Evolutionary conservation across 2,113 vertebrate genomes (phyloP).

Genomic region (Nesoenas mayeri): DNA sequence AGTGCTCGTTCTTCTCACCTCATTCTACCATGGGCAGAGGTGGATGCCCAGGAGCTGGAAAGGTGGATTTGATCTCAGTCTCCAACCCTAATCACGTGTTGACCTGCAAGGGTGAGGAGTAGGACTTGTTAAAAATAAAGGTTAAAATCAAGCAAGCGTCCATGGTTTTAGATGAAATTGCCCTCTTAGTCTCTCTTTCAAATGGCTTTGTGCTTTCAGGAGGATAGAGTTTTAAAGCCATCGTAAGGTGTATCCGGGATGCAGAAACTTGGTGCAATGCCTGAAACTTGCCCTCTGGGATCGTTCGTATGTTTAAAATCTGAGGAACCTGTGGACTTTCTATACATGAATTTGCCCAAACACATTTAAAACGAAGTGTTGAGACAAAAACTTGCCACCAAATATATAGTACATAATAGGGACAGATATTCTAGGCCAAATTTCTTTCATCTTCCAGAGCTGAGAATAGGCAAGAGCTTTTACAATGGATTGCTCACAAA

Average conservation of each 20-base stretch:
- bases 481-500: not conserved
- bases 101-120: not conserved
- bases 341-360: fast-evolving
- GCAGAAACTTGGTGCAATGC: not conserved
- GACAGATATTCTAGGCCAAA: not conserved
- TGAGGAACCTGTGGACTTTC: not conserved
- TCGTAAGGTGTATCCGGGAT: not conserved
- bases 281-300: not conserved
- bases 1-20: not conserved
- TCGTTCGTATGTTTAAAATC: not conserved
- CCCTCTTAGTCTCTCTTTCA: not conserved
- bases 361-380: not conserved
- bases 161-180: not conserved
- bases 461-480: not conserved
- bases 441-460: not conserved
- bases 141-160: not conserved
- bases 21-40: not conserved
- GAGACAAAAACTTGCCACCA: not conserved
- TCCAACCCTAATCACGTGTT: not conserved
- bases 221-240: not conserved
- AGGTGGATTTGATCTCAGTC: not conserved
- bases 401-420: fast-evolving
- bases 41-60: not conserved
- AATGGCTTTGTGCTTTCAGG: not conserved
- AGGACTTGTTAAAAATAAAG: not conserved